These are phyloP conservation scores for Boulengeromyrus knoepffleri DNA, from an alignment of 2,113 vertebrate species.

Conservation along the genomic window DNA sequence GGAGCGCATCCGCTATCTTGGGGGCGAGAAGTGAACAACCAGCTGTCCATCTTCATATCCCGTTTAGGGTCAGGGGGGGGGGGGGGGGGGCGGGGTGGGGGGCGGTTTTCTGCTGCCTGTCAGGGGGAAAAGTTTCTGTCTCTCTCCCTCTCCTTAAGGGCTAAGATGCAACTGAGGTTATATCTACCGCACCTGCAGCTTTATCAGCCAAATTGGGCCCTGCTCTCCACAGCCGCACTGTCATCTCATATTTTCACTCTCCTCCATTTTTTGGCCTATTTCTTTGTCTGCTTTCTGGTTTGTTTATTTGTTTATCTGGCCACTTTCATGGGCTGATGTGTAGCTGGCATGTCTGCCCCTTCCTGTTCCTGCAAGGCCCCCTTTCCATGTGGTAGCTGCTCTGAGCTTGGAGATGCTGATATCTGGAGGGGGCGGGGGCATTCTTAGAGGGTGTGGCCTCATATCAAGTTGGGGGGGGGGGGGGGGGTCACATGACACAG, in stretches of 20 bases:
- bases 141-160: constrained; percentile 41
- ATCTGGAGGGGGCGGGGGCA: neutral
- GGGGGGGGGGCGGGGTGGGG: neutral
- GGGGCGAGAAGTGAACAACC: too few relatives aligned
- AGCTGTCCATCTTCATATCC: too few relatives aligned
- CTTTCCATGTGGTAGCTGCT: neutral
- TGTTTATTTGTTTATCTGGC: neutral
- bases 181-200: constrained; percentile 22
- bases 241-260: constrained; percentile 49
- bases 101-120: constrained; percentile 1
- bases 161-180: constrained; percentile 27
- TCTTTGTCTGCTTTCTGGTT: constrained; percentile 29
- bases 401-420: neutral
- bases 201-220: constrained; percentile 36
- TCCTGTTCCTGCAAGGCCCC: neutral
- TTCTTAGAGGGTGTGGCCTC: neutral
- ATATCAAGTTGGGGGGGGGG: neutral
- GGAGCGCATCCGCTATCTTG: too few relatives aligned
- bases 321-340: constrained; percentile 35
- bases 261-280: constrained; percentile 50
- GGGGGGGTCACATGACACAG: neutral
- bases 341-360: constrained; percentile 56
- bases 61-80: neutral
- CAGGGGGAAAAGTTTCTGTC: constrained; percentile 37
- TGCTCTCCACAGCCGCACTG: constrained; percentile 36